Conservation (phyloP, 2,888 invertebrate genomes). For the Fragum whitleyi region DNA sequence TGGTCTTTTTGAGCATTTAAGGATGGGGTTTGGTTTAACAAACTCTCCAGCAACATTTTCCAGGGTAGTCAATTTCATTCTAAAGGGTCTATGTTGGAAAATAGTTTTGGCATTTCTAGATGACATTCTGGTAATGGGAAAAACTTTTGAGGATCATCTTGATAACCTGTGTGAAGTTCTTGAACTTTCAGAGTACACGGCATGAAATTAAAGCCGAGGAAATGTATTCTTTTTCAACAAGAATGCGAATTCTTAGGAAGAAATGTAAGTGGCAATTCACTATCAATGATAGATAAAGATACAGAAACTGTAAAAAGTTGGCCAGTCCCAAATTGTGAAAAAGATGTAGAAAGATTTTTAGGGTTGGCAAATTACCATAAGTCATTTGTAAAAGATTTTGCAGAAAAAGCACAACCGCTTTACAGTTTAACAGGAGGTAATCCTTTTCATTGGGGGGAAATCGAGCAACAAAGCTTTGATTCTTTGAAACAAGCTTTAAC, state of each 20-base stretch:
- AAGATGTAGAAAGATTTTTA: constrained; percentile 55
- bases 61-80: constrained; percentile 48
- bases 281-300: neutral
- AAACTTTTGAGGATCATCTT: constrained; percentile 24
- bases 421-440: constrained; percentile 42
- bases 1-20: constrained; percentile 24
- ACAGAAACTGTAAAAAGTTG: constrained; percentile 39
- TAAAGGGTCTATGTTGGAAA: constrained; percentile 53
- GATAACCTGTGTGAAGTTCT: constrained; percentile 2
- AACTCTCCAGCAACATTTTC: constrained; percentile 41
- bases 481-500: neutral
- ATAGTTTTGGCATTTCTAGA: constrained; percentile 56
- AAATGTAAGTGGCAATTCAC: constrained; percentile 9
- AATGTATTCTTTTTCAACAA: constrained; percentile 17
- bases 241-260: constrained; percentile 26
- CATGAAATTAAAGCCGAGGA: constrained; percentile 24
- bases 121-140: constrained; percentile 54
- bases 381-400: constrained; percentile 41
- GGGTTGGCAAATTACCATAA: constrained; percentile 63
- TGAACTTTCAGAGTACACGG: constrained; percentile 16
- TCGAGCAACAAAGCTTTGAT: constrained; percentile 28
- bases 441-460: constrained; percentile 29
- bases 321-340: constrained; percentile 37
- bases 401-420: constrained; percentile 23
- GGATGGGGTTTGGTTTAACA: constrained; percentile 32